Percentiles rank a stretch among this genome's conserved stretches.
Evolutionary conservation across 2,888 invertebrate species (phyloP).

Genomic region (Drosophila robusta): DNA sequence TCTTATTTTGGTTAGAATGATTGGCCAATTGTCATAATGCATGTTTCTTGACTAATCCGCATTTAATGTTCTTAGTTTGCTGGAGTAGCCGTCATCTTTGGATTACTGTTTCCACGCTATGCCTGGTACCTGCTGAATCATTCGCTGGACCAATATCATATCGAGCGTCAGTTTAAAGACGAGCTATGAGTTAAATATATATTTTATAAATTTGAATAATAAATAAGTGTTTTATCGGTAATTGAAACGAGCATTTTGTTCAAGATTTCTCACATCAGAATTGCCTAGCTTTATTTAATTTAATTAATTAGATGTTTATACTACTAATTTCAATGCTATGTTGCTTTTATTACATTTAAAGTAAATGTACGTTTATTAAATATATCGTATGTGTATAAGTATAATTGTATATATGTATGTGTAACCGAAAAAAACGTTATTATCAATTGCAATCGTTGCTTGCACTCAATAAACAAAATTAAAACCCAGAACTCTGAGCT

Average conservation of each 20-base stretch:
- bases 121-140: constrained; percentile 56
- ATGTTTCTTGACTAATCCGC: neutral
- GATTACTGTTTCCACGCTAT: constrained; percentile 55
- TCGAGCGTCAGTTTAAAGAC: constrained; percentile 48
- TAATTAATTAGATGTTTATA: constrained; percentile 72
- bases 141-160: constrained; percentile 45
- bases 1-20: constrained; percentile 52
- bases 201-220: constrained; percentile 28
- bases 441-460: constrained; percentile 66
- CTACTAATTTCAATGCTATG: constrained; percentile 76
- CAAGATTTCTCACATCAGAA: constrained; percentile 62
- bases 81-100: constrained; percentile 40
- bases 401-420: constrained; percentile 35
- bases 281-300: constrained; percentile 73
- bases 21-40: too few species aligned
- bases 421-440: constrained; percentile 60
- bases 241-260: constrained; percentile 33
- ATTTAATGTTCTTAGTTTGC: constrained; percentile 30
- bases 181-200: constrained; percentile 50
- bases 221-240: constrained; percentile 30
- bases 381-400: constrained; percentile 43
- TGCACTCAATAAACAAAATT: constrained; percentile 39
- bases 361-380: constrained; percentile 64
- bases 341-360: constrained; percentile 74
- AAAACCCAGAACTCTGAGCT: constrained; percentile 32